These are phyloP conservation scores for Elaphurus davidianus DNA, from an alignment of 2,113 vertebrate species.

Conservation along the genomic window DNA sequence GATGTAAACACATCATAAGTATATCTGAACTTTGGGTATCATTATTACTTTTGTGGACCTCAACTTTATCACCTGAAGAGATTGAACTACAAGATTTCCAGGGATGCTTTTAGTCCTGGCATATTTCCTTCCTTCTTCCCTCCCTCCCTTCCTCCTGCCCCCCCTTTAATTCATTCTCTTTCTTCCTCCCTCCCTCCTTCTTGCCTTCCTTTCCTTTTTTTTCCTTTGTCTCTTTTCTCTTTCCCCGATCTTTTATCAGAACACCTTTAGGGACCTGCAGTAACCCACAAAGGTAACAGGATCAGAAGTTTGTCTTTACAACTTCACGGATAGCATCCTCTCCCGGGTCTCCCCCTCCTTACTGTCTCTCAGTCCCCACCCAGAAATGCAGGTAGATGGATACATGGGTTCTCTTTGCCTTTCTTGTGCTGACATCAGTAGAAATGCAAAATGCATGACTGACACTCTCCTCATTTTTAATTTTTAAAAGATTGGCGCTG, in stretches of 20 bases:
- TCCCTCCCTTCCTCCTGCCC: neutral
- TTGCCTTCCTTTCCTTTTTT: neutral
- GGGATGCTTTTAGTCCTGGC: neutral
- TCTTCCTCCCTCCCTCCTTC: neutral
- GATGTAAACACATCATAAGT: neutral
- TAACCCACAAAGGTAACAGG: neutral
- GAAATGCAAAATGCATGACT: conserved; percentile 27
- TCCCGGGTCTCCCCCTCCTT: neutral
- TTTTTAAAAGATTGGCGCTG: conserved; percentile 69
- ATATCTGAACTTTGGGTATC: neutral
- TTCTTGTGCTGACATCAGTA: conserved; percentile 18
- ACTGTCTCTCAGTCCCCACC: neutral
- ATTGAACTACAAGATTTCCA: neutral
- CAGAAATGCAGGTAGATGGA: neutral
- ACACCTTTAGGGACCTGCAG: neutral
- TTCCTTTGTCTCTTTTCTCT: neutral
- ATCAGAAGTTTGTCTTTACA: neutral
- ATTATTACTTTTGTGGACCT: neutral
- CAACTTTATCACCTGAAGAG: neutral
- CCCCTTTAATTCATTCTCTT: too few species aligned
- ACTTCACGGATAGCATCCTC: neutral
- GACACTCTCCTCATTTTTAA: conserved; percentile 52
- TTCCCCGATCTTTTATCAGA: neutral
- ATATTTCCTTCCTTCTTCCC: neutral
- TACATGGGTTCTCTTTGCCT: neutral